Base-by-base conservation (phyloP, 2,888 invertebrate species). In the Philaethria dido region DNA sequence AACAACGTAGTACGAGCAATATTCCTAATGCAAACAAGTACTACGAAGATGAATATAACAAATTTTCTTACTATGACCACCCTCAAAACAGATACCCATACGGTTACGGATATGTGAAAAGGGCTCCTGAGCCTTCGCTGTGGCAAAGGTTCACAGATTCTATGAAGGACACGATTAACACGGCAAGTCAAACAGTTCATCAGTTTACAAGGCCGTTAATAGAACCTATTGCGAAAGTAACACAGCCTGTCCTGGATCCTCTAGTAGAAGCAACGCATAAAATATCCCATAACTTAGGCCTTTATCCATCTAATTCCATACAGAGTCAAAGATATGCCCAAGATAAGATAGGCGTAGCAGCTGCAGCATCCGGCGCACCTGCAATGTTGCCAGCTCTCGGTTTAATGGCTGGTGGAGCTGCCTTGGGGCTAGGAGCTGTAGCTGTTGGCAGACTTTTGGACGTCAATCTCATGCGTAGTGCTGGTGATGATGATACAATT, bases 351-450 rank as follows among this genome's bases (percentile, higher is more conserved):
- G 96, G 95, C 1, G 93, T 94, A 8, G 86, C 91, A 2, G 94
- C 95, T 0, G 89, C 91, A 8, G 92, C 93, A 2, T 83, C 92
- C 0, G 93, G 94, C 0, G 94, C 94, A 0, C 89, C 89, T 0
- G 95, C 95, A 0, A 94, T 96, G 79, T 85, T 96, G 1, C 96
- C 96, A 18, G 96, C 96, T 0, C 86, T 96, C 22, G 96, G 97
- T 3, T 85, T 96, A 6, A 95, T 97, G 77, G 96, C 96, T 11
- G 96, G 96, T n/a, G 96, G 97, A 14, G 96, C 97, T 0, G 97
- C 97, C 1, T 84, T 97, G 25, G 96, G 96, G 0, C 93, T 97
- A n/a, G 96, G 96, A 5, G 96, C 96, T 0, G 96, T 96, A 0
- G 96, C 96, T 0, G 94, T 97, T 69, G 96, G 96, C 9, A 93